Evolutionary conservation across 1,140 invertebrate genomes (phyloP).

Genomic region (Monochamus saltuarius): DNA sequence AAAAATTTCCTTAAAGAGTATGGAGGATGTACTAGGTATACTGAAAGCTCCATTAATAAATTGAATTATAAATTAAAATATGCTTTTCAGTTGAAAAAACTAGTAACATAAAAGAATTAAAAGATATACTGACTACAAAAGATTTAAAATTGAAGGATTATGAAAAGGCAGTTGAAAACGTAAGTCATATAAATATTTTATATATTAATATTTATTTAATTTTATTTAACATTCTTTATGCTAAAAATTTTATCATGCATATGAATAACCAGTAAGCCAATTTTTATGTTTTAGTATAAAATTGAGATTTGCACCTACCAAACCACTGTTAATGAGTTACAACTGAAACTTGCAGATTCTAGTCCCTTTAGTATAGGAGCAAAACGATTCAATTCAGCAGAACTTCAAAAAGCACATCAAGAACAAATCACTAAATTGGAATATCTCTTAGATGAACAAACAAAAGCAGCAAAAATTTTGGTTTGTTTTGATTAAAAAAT

Average conservation of each 20-base stretch:
- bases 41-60: background rate
- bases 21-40: constrained; percentile 40
- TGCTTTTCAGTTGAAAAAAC: constrained; percentile 38
- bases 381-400: constrained; percentile 34
- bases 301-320: constrained; percentile 33
- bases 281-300: constrained; percentile 27
- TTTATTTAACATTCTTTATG: background rate
- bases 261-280: constrained; percentile 1
- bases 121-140: constrained; percentile 21
- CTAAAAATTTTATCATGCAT: background rate
- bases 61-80: constrained; percentile 5
- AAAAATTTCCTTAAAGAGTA: constrained; percentile 37
- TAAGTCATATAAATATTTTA: constrained; percentile 26
- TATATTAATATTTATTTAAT: constrained; percentile 5
- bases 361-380: constrained; percentile 33
- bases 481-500: constrained; percentile 18
- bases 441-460: constrained; percentile 30
- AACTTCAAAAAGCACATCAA: constrained; percentile 36
- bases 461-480: constrained; percentile 30
- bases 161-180: constrained; percentile 30
- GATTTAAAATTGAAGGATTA: constrained; percentile 30
- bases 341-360: constrained; percentile 35
- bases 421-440: constrained; percentile 37
- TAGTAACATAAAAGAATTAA: constrained; percentile 30
- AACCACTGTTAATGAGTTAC: constrained; percentile 34